Base-by-base conservation (phyloP, 1,140 invertebrate genomes). In the Yoshiicerus persimilis region DNA sequence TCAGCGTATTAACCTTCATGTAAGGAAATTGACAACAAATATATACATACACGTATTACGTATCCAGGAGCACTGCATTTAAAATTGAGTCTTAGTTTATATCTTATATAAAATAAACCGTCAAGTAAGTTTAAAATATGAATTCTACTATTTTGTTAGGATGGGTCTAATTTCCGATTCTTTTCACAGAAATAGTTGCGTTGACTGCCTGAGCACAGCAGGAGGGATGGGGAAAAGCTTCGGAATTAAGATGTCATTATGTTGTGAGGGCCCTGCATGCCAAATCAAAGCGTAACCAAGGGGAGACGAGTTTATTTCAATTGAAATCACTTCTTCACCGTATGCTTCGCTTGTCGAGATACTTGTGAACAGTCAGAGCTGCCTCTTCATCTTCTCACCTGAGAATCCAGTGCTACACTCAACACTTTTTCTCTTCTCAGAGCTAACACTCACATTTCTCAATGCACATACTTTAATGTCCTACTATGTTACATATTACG, bases 281-380 rank as follows among this genome's bases (percentile, higher is more conserved):
- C 87, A 86, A 88, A 88, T 88, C 87, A 88, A 88, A 88, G 87
- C 87, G 87, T 88, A 86, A 86, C 87, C 84, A 88, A 88, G 70
- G 87, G 84, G 87, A 88, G 87, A 88, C 39, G 62, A 86, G 38
- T 75, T 77, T 80, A 88, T 88, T 88, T 88, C 87, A 88, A 88
- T 86, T 86, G 66, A 88, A 86, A 88, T 84, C 87, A 75, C 84
- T 86, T 86, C 84, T 86, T 64, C 39, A 32, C 41, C 30, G 75
- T 80, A 20, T 36, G n/a, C 30, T 20, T 80, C 32, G 34, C 75
- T 80, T 38, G 32, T 80, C 75, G 75, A 80, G 34, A 36, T 25
- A 38, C 20, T 27, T 80, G 30, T 8, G 16, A 20, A 20, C 16
- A 2, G n/a, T 47, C 41, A 8, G 41, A 84, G 27, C 39, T 47